phyloP scores from a whole-genome alignment of 1,140 invertebrate species.

The Dreissena rostriformis region DNA sequence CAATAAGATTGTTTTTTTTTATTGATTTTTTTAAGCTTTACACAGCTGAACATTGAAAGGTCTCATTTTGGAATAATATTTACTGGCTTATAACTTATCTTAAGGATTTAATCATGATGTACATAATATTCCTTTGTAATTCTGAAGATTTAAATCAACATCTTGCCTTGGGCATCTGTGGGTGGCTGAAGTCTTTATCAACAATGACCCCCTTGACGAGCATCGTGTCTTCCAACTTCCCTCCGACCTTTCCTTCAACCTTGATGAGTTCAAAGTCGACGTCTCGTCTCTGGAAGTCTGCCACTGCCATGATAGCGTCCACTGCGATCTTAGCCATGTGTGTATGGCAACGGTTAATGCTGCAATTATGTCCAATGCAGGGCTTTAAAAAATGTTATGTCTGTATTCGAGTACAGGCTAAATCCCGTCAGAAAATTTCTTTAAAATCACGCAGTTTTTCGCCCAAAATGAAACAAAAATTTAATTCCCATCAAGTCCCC shows the following conservation, averaged over 20 bases:
- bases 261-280: slow-evolving; percentile 99
- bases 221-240: slow-evolving; percentile 97
- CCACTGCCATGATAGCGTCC: slow-evolving; percentile 96
- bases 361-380: slow-evolving; percentile 61
- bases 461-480: no score
- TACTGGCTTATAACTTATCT: no score
- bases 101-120: no score
- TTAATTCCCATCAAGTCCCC: no score
- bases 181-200: slow-evolving; percentile 99
- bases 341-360: slow-evolving; percentile 87
- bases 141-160: background rate
- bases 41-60: no score
- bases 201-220: slow-evolving; percentile 98
- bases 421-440: no score
- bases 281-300: slow-evolving; percentile 96
- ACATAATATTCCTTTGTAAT: no score
- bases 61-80: no score
- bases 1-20: background rate
- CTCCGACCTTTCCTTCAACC: slow-evolving; percentile 99
- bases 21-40: background rate
- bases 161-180: slow-evolving; percentile 98
- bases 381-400: no score
- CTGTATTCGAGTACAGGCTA: no score
- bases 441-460: no score
- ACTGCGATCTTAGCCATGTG: slow-evolving; percentile 99